Conservation (phyloP, 2,113 vertebrate species). For the Notarius quadriscutis region DNA sequence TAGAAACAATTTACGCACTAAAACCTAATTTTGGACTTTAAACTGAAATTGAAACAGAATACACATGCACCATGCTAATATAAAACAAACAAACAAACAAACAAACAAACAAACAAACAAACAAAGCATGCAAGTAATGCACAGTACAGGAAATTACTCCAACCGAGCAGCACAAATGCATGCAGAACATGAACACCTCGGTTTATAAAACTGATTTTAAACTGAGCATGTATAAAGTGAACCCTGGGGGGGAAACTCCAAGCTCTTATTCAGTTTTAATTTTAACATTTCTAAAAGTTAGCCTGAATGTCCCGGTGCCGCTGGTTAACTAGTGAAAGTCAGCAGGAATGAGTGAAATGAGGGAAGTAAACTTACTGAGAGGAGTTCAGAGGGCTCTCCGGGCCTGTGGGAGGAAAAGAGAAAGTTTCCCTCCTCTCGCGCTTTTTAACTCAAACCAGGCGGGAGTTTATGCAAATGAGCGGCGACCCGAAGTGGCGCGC, state of each 20-base stretch:
- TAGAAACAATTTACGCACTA: neutral
- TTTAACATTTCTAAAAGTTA: neutral
- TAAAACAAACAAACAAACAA: neutral
- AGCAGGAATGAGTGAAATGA: neutral
- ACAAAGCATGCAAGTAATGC: neutral
- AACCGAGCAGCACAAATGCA: neutral
- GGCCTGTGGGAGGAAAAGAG: conserved; percentile 55
- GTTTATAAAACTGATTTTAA: neutral
- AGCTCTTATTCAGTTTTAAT: neutral
- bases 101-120: neutral
- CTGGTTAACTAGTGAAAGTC: neutral
- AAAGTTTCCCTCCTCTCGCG: conserved; percentile 52
- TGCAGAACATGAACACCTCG: neutral
- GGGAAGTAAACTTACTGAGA: conserved; percentile 27
- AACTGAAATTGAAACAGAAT: neutral
- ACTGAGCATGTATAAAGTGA: neutral
- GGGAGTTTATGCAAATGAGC: conserved; percentile 75
- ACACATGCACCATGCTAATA: neutral
- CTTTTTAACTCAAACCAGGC: conserved; percentile 70
- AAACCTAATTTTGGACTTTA: neutral
- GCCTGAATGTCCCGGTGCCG: neutral
- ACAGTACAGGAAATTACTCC: neutral
- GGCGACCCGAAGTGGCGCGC: conserved; percentile 70
- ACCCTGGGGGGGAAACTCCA: neutral
- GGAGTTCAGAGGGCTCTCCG: conserved; percentile 20